Evolutionary conservation across 2,797 vertebrate species (phyloP), one percentile per base, ranked within the genome.

Genomic region (Thunnus albacares): DNA sequence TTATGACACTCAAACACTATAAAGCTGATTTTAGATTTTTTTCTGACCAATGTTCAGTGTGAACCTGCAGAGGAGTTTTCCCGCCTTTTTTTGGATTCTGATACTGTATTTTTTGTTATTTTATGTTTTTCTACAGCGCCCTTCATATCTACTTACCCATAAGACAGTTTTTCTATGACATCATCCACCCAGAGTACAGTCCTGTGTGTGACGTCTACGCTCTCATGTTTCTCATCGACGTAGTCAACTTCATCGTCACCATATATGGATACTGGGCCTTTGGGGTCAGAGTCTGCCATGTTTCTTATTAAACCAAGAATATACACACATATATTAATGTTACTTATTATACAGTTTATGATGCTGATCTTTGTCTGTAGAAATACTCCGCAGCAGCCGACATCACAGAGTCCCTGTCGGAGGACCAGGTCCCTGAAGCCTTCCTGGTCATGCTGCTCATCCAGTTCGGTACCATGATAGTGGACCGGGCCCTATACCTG

Each of bases 181-280:
- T 96, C 78, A 96, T 97, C 88, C 96, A 96, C 79, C 95, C 96
- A 0, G 95, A 96, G 8, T 96, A 95, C 89, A 96, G 96, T 71
- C 94, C 95, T 0, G 93, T 95, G 65, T 95, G 93, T 33, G 94
- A 95, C 4, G 90, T 95, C 63, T 96, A 95, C 12, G 95, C 94
- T 4, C 85, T 96, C 67, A 95, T 94, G 92, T 96, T 96, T 75
- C 89, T 95, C 70, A 92, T 94, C 1, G 96, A 96, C 2, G 94
- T 94, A 0, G 94, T 96, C 76, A 96, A 95, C 90, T 96, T 96
- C 56, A 94, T 96, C 17, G 80, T 96, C 67, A 91, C 95, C 58
- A 96, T 96, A 80, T 95, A 96, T 66, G 95, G 96, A 74, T 96
- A 94, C 80, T 94, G 92, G 94, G 96, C 95, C 33, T 97, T 96